These are phyloP conservation scores for Sarotherodon lohbergeri DNA, from an alignment of 2,113 vertebrate genomes.

Conservation along the genomic window DNA sequence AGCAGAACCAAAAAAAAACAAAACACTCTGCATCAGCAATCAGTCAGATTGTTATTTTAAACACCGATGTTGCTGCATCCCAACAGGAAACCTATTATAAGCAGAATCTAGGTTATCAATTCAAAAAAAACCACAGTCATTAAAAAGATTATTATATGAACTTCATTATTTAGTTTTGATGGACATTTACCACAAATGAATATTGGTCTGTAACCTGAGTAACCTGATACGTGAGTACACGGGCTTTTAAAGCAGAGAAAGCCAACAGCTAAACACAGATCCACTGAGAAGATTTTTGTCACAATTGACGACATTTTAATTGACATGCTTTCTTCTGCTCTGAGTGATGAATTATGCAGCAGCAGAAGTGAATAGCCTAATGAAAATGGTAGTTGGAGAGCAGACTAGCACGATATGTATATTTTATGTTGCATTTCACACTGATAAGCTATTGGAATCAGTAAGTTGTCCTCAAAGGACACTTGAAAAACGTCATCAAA, in stretches of 20 bases:
- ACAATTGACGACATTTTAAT: slow-evolving; percentile 37
- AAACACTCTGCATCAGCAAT: background rate
- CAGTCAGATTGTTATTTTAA: background rate
- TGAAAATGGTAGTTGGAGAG: slow-evolving; percentile 16
- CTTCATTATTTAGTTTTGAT: background rate
- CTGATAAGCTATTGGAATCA: background rate
- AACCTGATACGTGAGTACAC: background rate
- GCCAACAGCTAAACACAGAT: slow-evolving; percentile 14
- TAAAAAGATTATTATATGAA: background rate
- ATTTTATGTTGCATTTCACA: slow-evolving; percentile 42
- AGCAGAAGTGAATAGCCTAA: slow-evolving; percentile 20
- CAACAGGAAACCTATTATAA: background rate
- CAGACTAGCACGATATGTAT: slow-evolving; percentile 38
- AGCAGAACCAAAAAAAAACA: background rate
- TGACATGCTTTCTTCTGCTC: slow-evolving; percentile 20
- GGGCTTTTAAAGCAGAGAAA: slow-evolving; percentile 16
- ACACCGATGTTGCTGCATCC: background rate
- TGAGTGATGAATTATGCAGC: slow-evolving; percentile 52
- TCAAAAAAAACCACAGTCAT: background rate
- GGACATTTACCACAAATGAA: background rate
- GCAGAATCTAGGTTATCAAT: background rate
- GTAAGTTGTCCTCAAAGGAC: slow-evolving; percentile 32
- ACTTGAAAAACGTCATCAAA: background rate
- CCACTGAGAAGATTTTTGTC: slow-evolving; percentile 17
- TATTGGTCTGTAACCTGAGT: background rate